Conservation (phyloP, 1,140 invertebrate species). For the Pseudomyrmex concolor region DNA sequence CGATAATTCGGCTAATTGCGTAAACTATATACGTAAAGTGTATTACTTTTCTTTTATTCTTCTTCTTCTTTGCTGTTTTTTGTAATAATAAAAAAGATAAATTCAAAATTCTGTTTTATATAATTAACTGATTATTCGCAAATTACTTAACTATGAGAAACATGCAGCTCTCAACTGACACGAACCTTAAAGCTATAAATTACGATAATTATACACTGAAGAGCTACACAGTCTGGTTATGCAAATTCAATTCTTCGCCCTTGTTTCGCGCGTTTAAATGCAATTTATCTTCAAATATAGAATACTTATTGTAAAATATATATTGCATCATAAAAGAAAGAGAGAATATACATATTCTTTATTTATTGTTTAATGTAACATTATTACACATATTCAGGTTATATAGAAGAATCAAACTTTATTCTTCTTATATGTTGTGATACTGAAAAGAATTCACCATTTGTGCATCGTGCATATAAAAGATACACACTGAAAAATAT, state of each 20-base stretch:
- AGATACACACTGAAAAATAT: conserved; percentile 47
- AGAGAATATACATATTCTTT: too few species aligned
- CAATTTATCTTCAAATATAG: neutral
- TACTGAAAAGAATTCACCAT: conserved; percentile 2
- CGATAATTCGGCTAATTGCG: conserved; percentile 17
- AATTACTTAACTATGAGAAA: conserved; percentile 23
- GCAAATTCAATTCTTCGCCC: neutral
- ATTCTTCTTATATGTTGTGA: neutral
- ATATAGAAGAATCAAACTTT: neutral
- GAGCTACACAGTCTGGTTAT: neutral
- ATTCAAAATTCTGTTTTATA: neutral
- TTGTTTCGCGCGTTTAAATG: neutral
- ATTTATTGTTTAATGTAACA: too few species aligned
- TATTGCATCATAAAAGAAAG: neutral
- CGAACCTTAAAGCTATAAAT: conserved; percentile 25
- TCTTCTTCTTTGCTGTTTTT: neutral
- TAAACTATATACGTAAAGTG: neutral
- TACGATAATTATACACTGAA: conserved; percentile 13
- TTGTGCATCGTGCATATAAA: conserved; percentile 10
- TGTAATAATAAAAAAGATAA: neutral
- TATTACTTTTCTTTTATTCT: neutral
- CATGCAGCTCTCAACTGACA: neutral
- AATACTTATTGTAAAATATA: neutral
- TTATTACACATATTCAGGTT: too few species aligned
- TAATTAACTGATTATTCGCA: conserved; percentile 19